Conservation (phyloP, 2,797 vertebrate species). For the Lindbergichthys nudifrons region DNA sequence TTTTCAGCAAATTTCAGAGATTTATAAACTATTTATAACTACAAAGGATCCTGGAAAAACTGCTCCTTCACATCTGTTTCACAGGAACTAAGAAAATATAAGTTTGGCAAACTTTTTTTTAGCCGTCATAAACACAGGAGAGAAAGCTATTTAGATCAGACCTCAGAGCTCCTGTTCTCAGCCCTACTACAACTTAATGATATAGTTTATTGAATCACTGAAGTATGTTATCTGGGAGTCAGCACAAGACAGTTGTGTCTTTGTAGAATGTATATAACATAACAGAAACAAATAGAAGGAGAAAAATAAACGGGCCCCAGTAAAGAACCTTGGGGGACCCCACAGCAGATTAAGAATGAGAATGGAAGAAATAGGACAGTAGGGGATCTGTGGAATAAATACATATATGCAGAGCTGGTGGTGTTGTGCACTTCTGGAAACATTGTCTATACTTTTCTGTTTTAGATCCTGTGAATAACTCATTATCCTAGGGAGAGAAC, state of each 20-base stretch:
- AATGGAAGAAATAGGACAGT: neutral
- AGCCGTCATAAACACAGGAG: no score
- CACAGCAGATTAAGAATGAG: neutral
- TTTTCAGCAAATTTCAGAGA: no score
- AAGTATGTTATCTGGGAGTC: neutral
- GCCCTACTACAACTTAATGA: no score
- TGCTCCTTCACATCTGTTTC: no score
- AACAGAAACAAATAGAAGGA: neutral
- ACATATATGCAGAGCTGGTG: neutral
- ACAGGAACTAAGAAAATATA: no score
- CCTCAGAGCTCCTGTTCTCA: no score
- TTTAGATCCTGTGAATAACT: slow-evolving; percentile 48
- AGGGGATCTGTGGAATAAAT: neutral
- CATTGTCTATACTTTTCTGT: slow-evolving; percentile 26
- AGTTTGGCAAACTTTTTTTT: no score
- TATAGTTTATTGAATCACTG: no score
- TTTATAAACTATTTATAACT: no score
- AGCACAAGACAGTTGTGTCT: neutral
- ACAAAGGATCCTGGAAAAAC: no score
- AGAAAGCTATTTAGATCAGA: no score
- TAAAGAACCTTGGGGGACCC: neutral
- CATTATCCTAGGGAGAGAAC: slow-evolving; percentile 48
- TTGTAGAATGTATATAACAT: neutral
- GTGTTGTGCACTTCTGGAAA: slow-evolving; percentile 5
- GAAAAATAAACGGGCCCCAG: neutral